phyloP scores from a whole-genome alignment of 2,888 invertebrate genomes.

The Periphyllus acericola region DNA sequence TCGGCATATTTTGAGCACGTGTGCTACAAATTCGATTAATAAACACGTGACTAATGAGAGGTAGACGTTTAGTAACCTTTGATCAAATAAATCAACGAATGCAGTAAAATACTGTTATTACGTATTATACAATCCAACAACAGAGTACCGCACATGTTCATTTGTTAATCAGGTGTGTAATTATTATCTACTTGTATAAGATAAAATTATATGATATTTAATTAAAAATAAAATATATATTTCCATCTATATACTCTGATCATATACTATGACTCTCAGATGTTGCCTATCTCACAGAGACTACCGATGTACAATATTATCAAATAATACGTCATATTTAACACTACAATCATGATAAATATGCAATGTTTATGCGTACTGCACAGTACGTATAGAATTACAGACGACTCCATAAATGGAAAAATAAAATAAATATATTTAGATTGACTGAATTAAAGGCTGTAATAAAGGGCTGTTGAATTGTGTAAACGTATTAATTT shows the following conservation, averaged over 20 bases:
- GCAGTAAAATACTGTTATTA: neutral
- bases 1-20: slow-evolving; percentile 29
- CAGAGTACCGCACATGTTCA: neutral
- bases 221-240: slow-evolving; percentile 6
- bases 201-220: neutral
- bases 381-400: neutral
- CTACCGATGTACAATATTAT: neutral
- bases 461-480: too few species aligned
- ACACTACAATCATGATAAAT: neutral
- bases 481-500: too few species aligned
- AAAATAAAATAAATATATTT: too few species aligned
- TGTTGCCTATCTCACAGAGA: neutral
- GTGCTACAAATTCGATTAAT: slow-evolving; percentile 21
- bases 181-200: neutral
- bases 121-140: neutral
- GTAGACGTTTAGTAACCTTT: slow-evolving; percentile 24
- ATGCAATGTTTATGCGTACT: neutral
- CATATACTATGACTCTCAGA: neutral
- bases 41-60: slow-evolving; percentile 19
- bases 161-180: slow-evolving; percentile 14
- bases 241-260: neutral
- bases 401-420: too few species aligned
- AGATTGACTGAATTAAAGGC: too few species aligned
- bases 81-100: neutral
- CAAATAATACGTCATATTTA: neutral